These are phyloP conservation scores for Eufriesea mexicana DNA, from an alignment of 1,140 invertebrate species.

Conservation along the genomic window DNA sequence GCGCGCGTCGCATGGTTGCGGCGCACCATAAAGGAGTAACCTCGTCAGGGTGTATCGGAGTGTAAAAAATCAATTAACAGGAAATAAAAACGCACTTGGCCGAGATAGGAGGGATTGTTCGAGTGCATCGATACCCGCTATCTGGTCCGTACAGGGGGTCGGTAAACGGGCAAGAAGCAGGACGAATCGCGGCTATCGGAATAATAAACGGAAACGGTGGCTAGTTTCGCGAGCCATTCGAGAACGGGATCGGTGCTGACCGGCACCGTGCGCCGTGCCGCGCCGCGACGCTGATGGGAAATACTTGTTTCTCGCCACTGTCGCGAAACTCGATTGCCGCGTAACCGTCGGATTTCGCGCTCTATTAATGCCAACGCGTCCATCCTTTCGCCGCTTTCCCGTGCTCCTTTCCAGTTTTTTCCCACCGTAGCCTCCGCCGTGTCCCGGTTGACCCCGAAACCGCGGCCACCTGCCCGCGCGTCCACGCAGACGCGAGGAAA, in stretches of 20 bases:
- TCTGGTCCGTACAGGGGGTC: conserved; percentile 32
- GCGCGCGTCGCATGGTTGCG: conserved; percentile 24
- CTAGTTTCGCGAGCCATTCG: conserved; percentile 25
- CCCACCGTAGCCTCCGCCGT: neutral
- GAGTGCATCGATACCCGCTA: conserved; percentile 33
- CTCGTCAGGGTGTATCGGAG: conserved; percentile 48
- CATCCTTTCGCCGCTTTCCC: conserved; percentile 29
- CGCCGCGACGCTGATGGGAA: conserved; percentile 73
- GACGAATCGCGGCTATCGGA: conserved; percentile 28
- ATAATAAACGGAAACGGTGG: conserved; percentile 41
- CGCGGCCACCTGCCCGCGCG: neutral
- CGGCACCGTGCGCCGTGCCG: too few species aligned
- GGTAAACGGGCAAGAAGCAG: conserved; percentile 41
- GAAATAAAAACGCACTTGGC: conserved; percentile 46
- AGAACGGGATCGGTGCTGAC: too few species aligned
- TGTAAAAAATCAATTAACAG: conserved; percentile 56
- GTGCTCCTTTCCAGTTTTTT: neutral
- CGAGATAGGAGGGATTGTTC: conserved; percentile 43
- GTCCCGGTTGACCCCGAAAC: neutral
- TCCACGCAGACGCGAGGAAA: conserved; percentile 25
- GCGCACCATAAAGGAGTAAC: conserved; percentile 25
- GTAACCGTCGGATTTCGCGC: conserved; percentile 60
- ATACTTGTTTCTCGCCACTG: conserved; percentile 77
- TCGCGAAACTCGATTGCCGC: conserved; percentile 77
- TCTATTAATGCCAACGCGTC: conserved; percentile 61